Evolutionary conservation across 1,140 invertebrate species (phyloP).

Genomic region (Ericerus pela): DNA sequence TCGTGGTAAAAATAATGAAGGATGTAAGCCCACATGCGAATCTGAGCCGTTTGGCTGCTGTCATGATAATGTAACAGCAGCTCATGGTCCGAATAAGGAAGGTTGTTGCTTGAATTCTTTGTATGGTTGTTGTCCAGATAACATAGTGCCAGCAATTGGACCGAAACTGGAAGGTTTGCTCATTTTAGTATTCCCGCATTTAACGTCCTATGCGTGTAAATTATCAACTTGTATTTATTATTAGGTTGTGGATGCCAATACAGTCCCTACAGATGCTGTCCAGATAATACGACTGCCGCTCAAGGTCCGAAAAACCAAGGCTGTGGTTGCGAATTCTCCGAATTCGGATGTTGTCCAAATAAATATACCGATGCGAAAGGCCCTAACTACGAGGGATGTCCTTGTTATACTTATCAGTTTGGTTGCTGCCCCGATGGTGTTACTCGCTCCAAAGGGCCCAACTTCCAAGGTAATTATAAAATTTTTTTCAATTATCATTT

Average conservation of each 20-base stretch:
- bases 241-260: too few relatives aligned
- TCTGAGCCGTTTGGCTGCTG: slow-evolving; percentile 49
- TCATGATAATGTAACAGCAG: slow-evolving; percentile 58
- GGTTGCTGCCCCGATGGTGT: slow-evolving; percentile 83
- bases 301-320: slow-evolving; percentile 51
- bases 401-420: slow-evolving; percentile 31
- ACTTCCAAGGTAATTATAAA: slow-evolving; percentile 55
- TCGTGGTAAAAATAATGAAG: too few relatives aligned
- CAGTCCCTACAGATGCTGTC: slow-evolving; percentile 83
- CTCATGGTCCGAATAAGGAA: slow-evolving; percentile 51
- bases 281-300: slow-evolving; percentile 71
- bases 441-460: slow-evolving; percentile 56
- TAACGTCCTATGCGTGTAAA: neutral
- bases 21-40: neutral
- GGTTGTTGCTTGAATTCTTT: slow-evolving; percentile 61
- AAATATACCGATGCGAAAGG: slow-evolving; percentile 59
- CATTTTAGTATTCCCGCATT: neutral
- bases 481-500: too few relatives aligned
- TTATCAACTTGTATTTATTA: neutral
- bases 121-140: slow-evolving; percentile 81
- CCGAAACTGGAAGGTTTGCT: slow-evolving; percentile 59
- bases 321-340: slow-evolving; percentile 66
- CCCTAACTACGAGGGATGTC: slow-evolving; percentile 69
- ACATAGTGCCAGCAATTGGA: slow-evolving; percentile 61
- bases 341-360: slow-evolving; percentile 77